Base-by-base conservation (phyloP, 2,797 vertebrate species). In the Dendrocincla tyrannina region DNA sequence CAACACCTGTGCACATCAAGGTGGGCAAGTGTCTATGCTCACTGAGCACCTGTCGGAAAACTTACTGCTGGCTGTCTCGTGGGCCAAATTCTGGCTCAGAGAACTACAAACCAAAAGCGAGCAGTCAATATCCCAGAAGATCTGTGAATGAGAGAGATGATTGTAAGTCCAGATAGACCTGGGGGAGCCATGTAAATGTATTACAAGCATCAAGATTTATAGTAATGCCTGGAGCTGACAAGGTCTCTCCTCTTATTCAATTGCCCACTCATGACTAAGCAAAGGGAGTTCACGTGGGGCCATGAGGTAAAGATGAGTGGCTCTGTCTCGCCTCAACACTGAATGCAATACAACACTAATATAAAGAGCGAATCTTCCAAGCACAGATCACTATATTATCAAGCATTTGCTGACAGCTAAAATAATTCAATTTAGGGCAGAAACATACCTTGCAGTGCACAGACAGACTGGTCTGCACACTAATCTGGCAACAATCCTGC, bases 241-340 rank as follows among this genome's bases (percentile, higher is more conserved):
- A 96, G 89, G 81, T 94, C 85, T 92, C 86, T 88, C 75, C 62
- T 67, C 64, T 88, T 92, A 91, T 73, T 96, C 96, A 92, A 96
- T 89, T 96, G 85, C 89, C 91, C 91, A 86, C 87, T 96, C 87
- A 62, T 91, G 89, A 85, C 72, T 64, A 66, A 81, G 89, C 78
- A 72, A 85, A 94, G 78, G 17, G 73, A 84, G 72, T 47, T 69
- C 93, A 93, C 3, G 1, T 69, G 95, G 91, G 93, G 89, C 76
- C 73, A 27, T 10, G 78, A 93, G 76, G 73, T 80, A 80, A 92
- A 93, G 89, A 94, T 69, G 79, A 96, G 92, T 73, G 58, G 79
- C 62, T 88, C 87, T 93, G 68, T 72, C 95, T 88, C 80, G 85
- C 87, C 82, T 86, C 87, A 84, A 63, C n/a, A 69, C 41, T 30